phyloP scores from a whole-genome alignment of 2,797 vertebrate genomes.

The Lepus townsendii region DNA sequence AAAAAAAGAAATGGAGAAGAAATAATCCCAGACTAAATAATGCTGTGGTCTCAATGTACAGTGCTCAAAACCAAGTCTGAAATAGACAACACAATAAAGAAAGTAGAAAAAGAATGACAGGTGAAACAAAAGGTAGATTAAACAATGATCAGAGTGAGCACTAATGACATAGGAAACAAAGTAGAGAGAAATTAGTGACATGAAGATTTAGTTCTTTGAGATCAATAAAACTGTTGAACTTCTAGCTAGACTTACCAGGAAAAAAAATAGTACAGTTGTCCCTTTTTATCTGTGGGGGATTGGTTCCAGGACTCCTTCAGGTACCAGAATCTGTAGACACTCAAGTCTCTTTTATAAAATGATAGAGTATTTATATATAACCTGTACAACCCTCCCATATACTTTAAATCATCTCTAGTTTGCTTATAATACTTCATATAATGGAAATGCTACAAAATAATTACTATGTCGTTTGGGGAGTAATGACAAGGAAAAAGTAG shows the following conservation, averaged over 20 bases:
- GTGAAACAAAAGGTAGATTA: constrained; percentile 4
- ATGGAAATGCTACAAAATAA: too few species aligned
- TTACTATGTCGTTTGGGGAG: too few species aligned
- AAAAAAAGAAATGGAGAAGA: not conserved
- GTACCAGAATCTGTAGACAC: too few species aligned
- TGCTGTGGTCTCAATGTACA: not conserved
- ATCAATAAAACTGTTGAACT: constrained; percentile 13
- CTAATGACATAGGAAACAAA: not conserved
- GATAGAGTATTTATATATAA: too few species aligned
- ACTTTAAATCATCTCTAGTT: too few species aligned
- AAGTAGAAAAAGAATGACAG: not conserved
- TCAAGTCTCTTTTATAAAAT: too few species aligned
- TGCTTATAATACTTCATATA: too few species aligned
- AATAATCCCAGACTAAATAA: constrained; percentile 21
- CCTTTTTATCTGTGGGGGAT: too few species aligned
- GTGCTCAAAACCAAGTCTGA: constrained; percentile 14
- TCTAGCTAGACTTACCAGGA: not conserved
- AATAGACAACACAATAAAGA: not conserved
- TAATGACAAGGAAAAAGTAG: too few species aligned
- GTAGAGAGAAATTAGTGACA: not conserved
- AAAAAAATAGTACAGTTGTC: not conserved
- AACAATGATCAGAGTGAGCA: constrained; percentile 36
- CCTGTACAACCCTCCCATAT: too few species aligned
- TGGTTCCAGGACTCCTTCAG: too few species aligned
- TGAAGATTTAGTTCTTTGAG: not conserved